Evolutionary conservation across 2,888 invertebrate species (phyloP).

Genomic region (Dryobotodes eremita): DNA sequence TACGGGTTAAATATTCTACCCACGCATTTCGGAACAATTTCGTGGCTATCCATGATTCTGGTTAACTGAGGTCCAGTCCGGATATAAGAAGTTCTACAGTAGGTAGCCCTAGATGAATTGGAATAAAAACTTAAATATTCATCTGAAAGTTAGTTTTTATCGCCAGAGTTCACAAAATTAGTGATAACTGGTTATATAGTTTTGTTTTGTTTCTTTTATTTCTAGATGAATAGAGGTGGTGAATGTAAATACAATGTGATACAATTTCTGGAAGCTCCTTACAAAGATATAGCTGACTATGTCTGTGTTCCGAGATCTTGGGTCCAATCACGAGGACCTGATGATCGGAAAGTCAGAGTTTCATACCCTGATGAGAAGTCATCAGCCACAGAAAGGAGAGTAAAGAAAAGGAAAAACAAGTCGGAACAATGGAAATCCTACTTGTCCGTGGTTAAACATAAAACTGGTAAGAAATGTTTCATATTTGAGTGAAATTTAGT

Average conservation of each 20-base stretch:
- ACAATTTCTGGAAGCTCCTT: conserved; percentile 14
- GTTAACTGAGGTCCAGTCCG: no score
- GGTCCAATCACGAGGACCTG: conserved; percentile 1
- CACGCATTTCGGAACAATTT: no score
- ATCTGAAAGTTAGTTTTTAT: no score
- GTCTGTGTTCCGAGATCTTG: conserved; percentile 23
- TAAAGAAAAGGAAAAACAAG: not conserved
- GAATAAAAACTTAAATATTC: no score
- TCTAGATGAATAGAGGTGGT: conserved; percentile 4
- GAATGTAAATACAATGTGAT: conserved; percentile 3
- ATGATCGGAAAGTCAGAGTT: conserved; percentile 2
- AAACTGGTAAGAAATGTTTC: conserved; percentile 1
- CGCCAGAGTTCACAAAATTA: not conserved
- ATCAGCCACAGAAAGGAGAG: not conserved
- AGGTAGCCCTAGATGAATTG: no score
- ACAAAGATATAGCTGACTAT: conserved; percentile 5
- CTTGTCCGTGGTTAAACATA: not conserved
- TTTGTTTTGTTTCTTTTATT: not conserved
- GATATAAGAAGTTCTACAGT: no score
- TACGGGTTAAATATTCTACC: no score
- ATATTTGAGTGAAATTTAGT: not conserved
- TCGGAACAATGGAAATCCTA: conserved; percentile 1
- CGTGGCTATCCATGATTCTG: no score
- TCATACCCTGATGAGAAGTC: not conserved
- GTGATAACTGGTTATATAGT: not conserved